Evolutionary conservation across 1,140 invertebrate genomes (phyloP), one percentile per base, ranked within the genome.

Genomic region (Adoxophyes honmai): DNA sequence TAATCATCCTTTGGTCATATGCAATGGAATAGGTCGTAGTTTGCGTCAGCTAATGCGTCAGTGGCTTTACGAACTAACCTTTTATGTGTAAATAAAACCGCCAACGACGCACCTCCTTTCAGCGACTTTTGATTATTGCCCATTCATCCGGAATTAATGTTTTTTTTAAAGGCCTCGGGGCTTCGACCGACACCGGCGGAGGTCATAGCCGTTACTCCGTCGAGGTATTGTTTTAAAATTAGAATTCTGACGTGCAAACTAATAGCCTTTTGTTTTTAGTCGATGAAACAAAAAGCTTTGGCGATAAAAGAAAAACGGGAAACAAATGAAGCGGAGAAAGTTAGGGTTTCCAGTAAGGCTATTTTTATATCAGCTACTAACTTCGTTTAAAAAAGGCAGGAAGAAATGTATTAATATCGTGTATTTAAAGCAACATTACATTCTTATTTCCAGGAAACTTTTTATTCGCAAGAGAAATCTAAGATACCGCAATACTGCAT

Each of bases 71-170:
- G 51, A 64, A 59, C 56, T 62, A 62, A 57, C 54, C 35, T 56
- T 60, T 64, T 64, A 64, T 64, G 48, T 68, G 34, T 34, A 57
- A 59, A 60, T 64, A 60, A 70, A 69, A 61, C 14, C 39, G 35
- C 66, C 52, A 56, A 54, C 62, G 54, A 58, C 42, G 18, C 21
- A 48, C 60, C 62, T 60, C 55, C 54, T 62, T 54, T 62, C 55
- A 58, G 18, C 33, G 34, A 34, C 59, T 57, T 51, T 48, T 67
- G 64, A 64, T 68, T 68, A 70, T 66, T 56, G 64, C 60, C 60
- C 52, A 62, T 68, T 73, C 63, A 70, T 66, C 42, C 44, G 54
- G 62, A 62, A 68, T 65, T 68, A 68, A 71, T 68, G 54, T 52
- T 53, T 38, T 60, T 53, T 62, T 60, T 62, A 56, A 68, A 64